Conservation (phyloP, 1,140 invertebrate species). For the Drosophila hydei region DNA sequence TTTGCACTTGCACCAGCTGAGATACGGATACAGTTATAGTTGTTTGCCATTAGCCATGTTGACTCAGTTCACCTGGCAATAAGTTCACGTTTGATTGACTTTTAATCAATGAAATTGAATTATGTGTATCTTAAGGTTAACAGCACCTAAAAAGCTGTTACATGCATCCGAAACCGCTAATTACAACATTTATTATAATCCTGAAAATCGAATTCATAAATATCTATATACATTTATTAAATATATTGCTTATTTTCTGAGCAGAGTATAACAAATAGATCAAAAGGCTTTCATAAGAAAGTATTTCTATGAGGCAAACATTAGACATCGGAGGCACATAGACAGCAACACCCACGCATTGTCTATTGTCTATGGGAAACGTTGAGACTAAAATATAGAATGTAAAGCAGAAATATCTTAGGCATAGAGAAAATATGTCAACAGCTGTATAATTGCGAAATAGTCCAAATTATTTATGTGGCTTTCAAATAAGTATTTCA, state of each 20-base stretch:
- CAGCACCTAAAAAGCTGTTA: neutral
- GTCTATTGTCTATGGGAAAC: conserved; percentile 20
- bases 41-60: conserved; percentile 45
- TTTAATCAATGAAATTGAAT: conserved; percentile 36
- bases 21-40: conserved; percentile 32
- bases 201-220: conserved; percentile 53
- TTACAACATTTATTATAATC: neutral
- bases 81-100: conserved; percentile 38
- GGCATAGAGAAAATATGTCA: conserved; percentile 9
- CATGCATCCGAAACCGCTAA: neutral
- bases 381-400: conserved; percentile 15
- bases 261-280: conserved; percentile 38
- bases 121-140: neutral
- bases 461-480: neutral
- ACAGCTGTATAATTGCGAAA: conserved; percentile 27
- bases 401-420: conserved; percentile 3
- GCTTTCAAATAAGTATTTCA: neutral
- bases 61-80: conserved; percentile 42
- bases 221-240: neutral
- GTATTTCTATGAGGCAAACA: conserved; percentile 47
- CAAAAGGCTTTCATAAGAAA: neutral
- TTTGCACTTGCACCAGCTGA: conserved; percentile 31
- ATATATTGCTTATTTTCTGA: neutral
- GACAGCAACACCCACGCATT: conserved; percentile 44
- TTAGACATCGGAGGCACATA: conserved; percentile 36